These are phyloP conservation scores for Ericerus pela DNA, from an alignment of 1,140 invertebrate genomes.

Conservation along the genomic window DNA sequence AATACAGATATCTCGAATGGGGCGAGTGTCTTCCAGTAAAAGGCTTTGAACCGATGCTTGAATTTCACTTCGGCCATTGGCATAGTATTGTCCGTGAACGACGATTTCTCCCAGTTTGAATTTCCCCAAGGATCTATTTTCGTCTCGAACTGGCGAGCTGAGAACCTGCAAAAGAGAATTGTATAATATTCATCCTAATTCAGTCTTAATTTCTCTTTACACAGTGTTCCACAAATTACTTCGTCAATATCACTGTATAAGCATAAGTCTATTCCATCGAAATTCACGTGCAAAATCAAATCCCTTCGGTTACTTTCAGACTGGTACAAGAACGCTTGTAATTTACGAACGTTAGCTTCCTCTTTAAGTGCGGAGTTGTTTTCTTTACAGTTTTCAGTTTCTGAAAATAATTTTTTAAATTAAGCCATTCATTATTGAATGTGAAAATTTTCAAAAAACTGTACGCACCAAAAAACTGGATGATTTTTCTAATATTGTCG, in stretches of 20 bases:
- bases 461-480: background rate
- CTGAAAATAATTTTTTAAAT: too few species aligned
- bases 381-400: too few species aligned
- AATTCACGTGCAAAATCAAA: slow-evolving; percentile 38
- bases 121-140: slow-evolving; percentile 53
- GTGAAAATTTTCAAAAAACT: too few species aligned
- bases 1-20: too few species aligned
- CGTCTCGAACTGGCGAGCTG: slow-evolving; percentile 55
- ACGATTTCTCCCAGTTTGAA: slow-evolving; percentile 54
- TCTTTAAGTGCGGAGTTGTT: slow-evolving; percentile 24
- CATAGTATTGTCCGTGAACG: slow-evolving; percentile 45
- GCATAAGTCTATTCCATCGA: slow-evolving; percentile 51
- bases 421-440: too few species aligned
- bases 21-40: slow-evolving; percentile 46
- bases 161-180: slow-evolving; percentile 33
- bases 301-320: slow-evolving; percentile 46
- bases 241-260: slow-evolving; percentile 59
- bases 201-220: too few species aligned
- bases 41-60: slow-evolving; percentile 54
- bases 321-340: slow-evolving; percentile 57
- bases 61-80: slow-evolving; percentile 51
- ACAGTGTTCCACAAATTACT: too few species aligned
- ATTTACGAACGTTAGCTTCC: slow-evolving; percentile 47
- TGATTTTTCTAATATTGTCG: slow-evolving; percentile 35
- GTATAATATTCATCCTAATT: too few species aligned